Conservation (phyloP, 2,113 vertebrate species). For the Syrmaticus mikado region DNA sequence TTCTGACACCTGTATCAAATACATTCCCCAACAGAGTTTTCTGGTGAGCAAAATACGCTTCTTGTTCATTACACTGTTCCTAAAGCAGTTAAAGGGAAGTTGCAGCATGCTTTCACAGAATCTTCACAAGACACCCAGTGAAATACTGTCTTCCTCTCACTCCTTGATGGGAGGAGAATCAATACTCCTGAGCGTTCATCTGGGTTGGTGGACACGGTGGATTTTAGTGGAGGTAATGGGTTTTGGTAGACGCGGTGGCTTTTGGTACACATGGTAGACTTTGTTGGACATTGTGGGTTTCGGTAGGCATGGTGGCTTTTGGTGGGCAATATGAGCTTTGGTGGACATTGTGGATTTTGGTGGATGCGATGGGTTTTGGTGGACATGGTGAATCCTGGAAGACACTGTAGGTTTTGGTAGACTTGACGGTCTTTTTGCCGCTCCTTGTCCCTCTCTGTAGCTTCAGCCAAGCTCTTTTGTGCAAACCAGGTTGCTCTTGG, state of each 20-base stretch:
- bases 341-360: neutral
- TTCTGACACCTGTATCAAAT: constrained; percentile 43
- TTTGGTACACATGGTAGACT: neutral
- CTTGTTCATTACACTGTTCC: neutral
- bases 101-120: neutral
- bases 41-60: neutral
- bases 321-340: too few relatives aligned
- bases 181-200: neutral
- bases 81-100: neutral
- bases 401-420: neutral
- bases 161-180: too few relatives aligned
- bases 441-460: neutral
- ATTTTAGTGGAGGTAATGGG: neutral
- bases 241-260: neutral
- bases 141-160: neutral
- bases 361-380: neutral
- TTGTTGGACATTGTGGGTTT: neutral
- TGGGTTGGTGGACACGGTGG: too few relatives aligned
- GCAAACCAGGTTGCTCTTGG: neutral
- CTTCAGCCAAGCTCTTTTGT: neutral
- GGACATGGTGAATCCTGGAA: neutral
- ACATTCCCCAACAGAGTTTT: neutral
- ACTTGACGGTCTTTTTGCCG: neutral
- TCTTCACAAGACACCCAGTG: too few relatives aligned
- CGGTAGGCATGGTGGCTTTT: neutral